A percentile compares a stretch with the other conserved stretches of the same genome.
These are phyloP conservation scores for Heliocidaris tuberculata DNA, from an alignment of 35 echinoderm and acorn worm species.

Conservation along the genomic window DNA sequence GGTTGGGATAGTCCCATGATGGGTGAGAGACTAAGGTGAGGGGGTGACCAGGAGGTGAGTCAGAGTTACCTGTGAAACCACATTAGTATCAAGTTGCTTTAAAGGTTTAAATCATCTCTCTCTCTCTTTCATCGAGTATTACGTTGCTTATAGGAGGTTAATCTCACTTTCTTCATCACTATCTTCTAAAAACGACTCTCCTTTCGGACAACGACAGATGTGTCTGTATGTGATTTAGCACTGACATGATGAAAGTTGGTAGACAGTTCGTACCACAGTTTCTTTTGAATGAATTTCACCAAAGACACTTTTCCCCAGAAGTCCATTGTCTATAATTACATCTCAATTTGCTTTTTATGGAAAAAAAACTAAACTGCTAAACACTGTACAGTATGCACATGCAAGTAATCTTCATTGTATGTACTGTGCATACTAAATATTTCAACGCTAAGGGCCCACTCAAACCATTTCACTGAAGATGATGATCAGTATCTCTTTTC, in stretches of 20 bases:
- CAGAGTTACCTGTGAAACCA: neutral
- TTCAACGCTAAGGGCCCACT: neutral
- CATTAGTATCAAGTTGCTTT: neutral
- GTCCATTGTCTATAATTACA: too few relatives aligned
- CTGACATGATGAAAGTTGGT: too few relatives aligned
- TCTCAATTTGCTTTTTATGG: too few relatives aligned
- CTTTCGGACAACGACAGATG: too few relatives aligned
- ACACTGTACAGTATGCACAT: too few relatives aligned
- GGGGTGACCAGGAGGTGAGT: neutral
- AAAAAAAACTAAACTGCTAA: too few relatives aligned
- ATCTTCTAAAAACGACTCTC: neutral
- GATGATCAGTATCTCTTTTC: neutral
- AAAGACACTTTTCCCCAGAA: too few relatives aligned
- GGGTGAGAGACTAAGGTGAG: neutral
- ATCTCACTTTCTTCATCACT: neutral
- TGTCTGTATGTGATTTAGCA: too few relatives aligned
- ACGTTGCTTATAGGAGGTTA: neutral
- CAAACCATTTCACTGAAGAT: neutral
- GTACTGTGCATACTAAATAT: neutral
- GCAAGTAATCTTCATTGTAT: too few relatives aligned
- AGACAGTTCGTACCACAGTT: too few relatives aligned
- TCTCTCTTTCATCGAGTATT: neutral
- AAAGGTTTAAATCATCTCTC: constrained; percentile 10
- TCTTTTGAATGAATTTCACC: too few relatives aligned
- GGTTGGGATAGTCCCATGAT: neutral